These are phyloP conservation scores for Cremastinae sp. DNA, from an alignment of 2,888 invertebrate species.

Conservation along the genomic window DNA sequence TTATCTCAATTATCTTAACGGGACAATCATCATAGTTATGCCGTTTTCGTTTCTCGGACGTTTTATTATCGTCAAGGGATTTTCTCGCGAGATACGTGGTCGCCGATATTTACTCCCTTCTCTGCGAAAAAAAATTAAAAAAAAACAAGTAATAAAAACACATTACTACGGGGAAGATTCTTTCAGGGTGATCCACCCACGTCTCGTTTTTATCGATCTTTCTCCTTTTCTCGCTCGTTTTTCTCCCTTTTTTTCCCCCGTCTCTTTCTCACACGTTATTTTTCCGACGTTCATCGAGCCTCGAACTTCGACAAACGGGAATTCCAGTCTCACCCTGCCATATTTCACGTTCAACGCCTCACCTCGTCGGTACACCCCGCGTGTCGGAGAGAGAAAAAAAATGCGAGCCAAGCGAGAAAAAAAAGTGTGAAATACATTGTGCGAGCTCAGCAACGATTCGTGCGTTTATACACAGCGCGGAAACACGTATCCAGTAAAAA, in stretches of 20 bases:
- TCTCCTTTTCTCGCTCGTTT: conserved; percentile 20
- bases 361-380: conserved; percentile 16
- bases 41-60: conserved; percentile 2
- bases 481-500: background rate
- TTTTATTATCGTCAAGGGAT: conserved; percentile 51
- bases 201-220: conserved; percentile 57
- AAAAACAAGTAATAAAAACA: background rate
- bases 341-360: conserved; percentile 42
- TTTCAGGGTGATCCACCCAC: conserved; percentile 47
- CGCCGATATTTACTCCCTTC: no score
- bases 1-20: no score
- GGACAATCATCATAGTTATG: conserved; percentile 33
- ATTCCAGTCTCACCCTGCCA: conserved; percentile 23
- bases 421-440: conserved; percentile 22
- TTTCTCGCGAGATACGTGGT: no score
- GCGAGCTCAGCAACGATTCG: conserved; percentile 13
- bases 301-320: conserved; percentile 47
- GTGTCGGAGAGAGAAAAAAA: conserved; percentile 8
- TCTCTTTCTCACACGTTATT: conserved; percentile 3
- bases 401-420: background rate
- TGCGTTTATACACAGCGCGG: background rate
- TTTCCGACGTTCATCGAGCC: conserved; percentile 31
- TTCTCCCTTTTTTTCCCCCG: background rate
- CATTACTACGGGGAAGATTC: conserved; percentile 28
- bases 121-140: background rate